Conservation (phyloP, 2,888 invertebrate species). For the Acleris emargana region DNA sequence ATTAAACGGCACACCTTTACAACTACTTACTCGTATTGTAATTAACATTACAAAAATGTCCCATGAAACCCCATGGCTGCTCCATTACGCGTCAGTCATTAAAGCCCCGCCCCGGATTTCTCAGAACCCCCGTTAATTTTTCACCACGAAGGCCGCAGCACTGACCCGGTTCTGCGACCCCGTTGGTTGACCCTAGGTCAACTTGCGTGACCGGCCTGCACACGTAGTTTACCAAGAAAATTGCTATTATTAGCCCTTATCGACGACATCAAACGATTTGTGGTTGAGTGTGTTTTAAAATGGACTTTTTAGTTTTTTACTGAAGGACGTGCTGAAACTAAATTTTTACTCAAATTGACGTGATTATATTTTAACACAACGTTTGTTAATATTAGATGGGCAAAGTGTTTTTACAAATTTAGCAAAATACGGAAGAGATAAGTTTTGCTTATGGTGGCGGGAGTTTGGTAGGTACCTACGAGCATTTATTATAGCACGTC, state of each 20-base stretch:
- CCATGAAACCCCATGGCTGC: background rate
- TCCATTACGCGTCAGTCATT: background rate
- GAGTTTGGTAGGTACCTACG: too few species aligned
- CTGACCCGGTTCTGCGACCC: slow-evolving; percentile 49
- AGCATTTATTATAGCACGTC: too few species aligned
- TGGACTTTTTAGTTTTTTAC: background rate
- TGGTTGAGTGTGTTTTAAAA: slow-evolving; percentile 3
- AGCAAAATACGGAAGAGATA: too few species aligned
- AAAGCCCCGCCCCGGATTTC: slow-evolving; percentile 12
- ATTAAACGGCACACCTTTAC: too few species aligned
- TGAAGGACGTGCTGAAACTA: too few species aligned
- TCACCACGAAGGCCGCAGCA: slow-evolving; percentile 41
- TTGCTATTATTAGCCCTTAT: slow-evolving; percentile 33
- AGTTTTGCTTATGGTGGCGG: too few species aligned
- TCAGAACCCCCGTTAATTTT: slow-evolving; percentile 5
- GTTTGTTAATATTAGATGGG: too few species aligned
- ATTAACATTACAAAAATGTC: background rate
- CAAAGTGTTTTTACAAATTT: too few species aligned
- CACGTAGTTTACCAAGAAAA: slow-evolving; percentile 24
- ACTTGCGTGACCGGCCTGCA: slow-evolving; percentile 48
- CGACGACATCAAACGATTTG: slow-evolving; percentile 16
- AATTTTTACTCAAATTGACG: background rate
- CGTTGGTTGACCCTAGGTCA: slow-evolving; percentile 52
- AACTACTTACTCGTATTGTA: background rate
- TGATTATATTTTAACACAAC: too few species aligned